Base-by-base conservation (phyloP, 2,888 invertebrate genomes). In the Ichneumon xanthorius region DNA sequence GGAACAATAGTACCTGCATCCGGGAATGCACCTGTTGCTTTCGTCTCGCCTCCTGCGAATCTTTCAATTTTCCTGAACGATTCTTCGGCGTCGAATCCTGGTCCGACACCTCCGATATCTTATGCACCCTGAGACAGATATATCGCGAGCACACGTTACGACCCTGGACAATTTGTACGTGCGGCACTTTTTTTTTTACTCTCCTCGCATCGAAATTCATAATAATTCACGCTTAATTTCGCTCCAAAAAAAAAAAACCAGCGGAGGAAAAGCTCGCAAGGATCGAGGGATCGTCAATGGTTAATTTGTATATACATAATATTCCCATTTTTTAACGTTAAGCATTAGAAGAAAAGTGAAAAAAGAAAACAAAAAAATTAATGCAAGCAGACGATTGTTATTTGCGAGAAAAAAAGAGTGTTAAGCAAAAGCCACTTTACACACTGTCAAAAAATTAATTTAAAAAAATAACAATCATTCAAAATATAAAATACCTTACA, bases 1-100 rank as follows among this genome's bases (percentile, higher is more conserved):
- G 96, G 93, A 97, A 97, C 30, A 98, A 95, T 55, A 97, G 95
- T 92, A 97, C 96, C 92, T 97, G 96, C 86, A 97, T 95, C 88
- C 95, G 95, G 53, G 95, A 95, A 84, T 95, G 95, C 22, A 94
- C 93, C 77, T 95, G 94, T 75, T 95, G 94, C 86, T 95, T 95
- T 90, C 95, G 94, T 88, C 95, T 94, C 87, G 95, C 95, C 87
- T 96, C 95, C 87, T 94, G 94, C 19, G 91, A 90, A 70, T 94
- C 94, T 85, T 93, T 93, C 80, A 94, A 85, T 88, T 94, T 94
- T 73, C 92, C 92, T 2, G 93, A 89, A 58, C 94, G 93, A 85
- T 92, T 93, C 85, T 92, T 92, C 50, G 90, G 90, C 0, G 90
- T 88, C n/a, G 90, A 77, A 70, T 93, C 94, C 70, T 86, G 90